Evolutionary conservation across 1,140 invertebrate species (phyloP), one percentile per base, ranked within the genome.

Genomic region (Zophobas atratus): DNA sequence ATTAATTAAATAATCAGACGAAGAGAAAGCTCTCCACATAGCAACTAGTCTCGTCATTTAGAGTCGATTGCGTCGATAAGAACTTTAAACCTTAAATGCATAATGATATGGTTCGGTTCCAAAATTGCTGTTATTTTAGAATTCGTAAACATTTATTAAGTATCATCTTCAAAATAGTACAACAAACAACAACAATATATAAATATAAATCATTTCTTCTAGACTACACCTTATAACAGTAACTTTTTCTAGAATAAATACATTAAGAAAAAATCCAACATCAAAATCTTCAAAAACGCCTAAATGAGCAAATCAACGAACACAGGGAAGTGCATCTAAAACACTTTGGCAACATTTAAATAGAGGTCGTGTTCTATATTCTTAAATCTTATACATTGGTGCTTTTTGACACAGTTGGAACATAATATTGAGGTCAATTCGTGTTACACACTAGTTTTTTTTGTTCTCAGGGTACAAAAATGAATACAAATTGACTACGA

Each of bases 401-500:
- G 60, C 60, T 67, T 67, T 67, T 43, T 43, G 60, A 67, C 60
- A 67, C 56, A 67, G 20, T 43, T 67, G 60, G 60, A 67, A 67
- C 38, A 67, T 67, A 67, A 60, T 43, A 67, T 32, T 67, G 60
- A 67, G 60, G 60, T 67, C 56, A 38, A 20, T 20, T 20, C 35
- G 56, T 60, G 38, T 67, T 41, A 32, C 33, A 33, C 8, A 41
- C 60, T 67, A 67, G 8, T 20, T 51, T 20, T 4, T 34, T 43
- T 60, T 38, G 8, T 60, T 36, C 36, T 39, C 60, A 67, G 60
- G 60, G 60, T 67, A 67, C 39, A 67, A 78, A 76, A 76, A 78
- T 32, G 4, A 46, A 63, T 51, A 78, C 51, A 73, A 75, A 78
- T 78, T 75, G 73, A 75, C 77, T 76, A 78, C 36, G 43, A 56